Base-by-base conservation (phyloP, 2,888 invertebrate genomes). In the Agriotes lineatus region DNA sequence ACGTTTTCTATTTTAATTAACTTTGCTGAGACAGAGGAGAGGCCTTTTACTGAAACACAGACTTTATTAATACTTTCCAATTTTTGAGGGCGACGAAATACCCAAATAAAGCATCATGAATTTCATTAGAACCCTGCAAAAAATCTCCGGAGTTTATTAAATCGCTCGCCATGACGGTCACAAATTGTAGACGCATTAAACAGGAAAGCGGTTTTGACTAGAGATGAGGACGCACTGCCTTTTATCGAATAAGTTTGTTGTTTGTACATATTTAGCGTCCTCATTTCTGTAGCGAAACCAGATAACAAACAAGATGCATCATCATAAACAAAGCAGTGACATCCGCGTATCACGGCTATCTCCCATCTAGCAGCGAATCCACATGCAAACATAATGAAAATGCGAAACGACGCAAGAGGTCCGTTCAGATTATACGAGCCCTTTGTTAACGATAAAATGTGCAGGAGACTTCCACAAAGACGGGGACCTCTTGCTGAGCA, bases 311-410 rank as follows among this genome's bases (percentile, higher is more conserved):
- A 52, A 52, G 52, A 52, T 52, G 52, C 33, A 52, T 52, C 52
- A 52, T 35, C 52, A 52, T 52, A 52, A 52, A 52, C 52, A 52
- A 52, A 52, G 52, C 52, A 33, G 52, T 52, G 52, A 52, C 52
- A 52, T 52, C 19, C 33, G 52, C 52, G 22, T 52, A 52, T 52
- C 52, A 2, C 25, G 16, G 18, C 30, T 52, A 52, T 52, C 52
- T 52, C 33, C 16, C 52, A 52, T 52, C 52, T 52, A 35, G 12
- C 33, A 52, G 25, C 30, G 33, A 12, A 52, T 45, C 18, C 14
- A 52, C 52, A 33, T 14, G 33, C 33, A 52, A 33, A 52, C 52
- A 52, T 52, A 52, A 52, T 52, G 52, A 52, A 52, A 52, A 52
- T 19, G 16, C 52, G 52, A 16, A 57, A 25, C 57, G 7, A 37